Conservation (phyloP, 53 echinoderm and acorn worm genomes). For the Crossaster papposus region DNA sequence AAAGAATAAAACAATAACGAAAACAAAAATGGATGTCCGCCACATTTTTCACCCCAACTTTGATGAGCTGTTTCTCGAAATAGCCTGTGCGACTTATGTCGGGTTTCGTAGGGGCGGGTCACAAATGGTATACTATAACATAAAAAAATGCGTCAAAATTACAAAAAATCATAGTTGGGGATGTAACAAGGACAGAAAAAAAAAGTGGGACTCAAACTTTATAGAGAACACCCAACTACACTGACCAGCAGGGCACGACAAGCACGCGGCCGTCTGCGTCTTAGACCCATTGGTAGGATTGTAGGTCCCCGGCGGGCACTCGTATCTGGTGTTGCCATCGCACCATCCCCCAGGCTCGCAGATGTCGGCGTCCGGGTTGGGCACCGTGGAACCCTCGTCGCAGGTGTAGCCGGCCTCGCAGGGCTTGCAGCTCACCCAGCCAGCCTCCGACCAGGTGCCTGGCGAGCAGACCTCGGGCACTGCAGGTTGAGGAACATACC, state of each 20-base stretch:
- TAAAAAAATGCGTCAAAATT: too few relatives aligned
- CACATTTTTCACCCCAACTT: too few relatives aligned
- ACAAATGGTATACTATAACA: background rate
- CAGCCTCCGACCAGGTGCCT: conserved; percentile 81
- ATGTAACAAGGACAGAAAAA: too few relatives aligned
- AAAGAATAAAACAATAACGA: too few relatives aligned
- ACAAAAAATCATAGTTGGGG: too few relatives aligned
- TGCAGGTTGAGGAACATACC: conserved; percentile 24
- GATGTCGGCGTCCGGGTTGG: conserved; percentile 78
- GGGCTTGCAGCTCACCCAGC: conserved; percentile 70
- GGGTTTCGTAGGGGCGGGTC: too few relatives aligned
- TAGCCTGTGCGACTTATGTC: too few relatives aligned
- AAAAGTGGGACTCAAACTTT: too few relatives aligned
- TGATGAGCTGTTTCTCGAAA: too few relatives aligned
- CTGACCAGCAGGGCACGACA: conserved; percentile 89
- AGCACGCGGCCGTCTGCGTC: conserved; percentile 60
- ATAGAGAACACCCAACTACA: background rate
- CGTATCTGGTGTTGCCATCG: conserved; percentile 79
- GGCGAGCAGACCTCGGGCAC: conserved; percentile 92
- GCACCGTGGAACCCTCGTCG: conserved; percentile 78
- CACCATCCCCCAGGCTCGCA: conserved; percentile 95
- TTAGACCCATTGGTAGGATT: conserved; percentile 86
- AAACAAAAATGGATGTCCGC: too few relatives aligned
- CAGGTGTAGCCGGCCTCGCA: conserved; percentile 91
- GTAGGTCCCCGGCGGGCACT: conserved; percentile 91